Evolutionary conservation across 2,888 invertebrate genomes (phyloP).

Genomic region (Melangyna quadrimaculata): DNA sequence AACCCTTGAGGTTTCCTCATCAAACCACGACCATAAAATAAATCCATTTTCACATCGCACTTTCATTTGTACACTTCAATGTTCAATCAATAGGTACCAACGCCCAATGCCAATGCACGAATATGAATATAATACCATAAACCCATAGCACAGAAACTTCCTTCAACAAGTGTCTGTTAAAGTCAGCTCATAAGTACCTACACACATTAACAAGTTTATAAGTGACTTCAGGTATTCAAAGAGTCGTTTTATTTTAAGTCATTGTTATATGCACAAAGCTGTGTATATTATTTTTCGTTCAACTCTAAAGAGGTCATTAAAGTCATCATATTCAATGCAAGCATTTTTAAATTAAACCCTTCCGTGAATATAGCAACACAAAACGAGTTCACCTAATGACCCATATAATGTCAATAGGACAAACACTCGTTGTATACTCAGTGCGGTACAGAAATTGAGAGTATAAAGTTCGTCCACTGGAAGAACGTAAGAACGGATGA

Average conservation of each 20-base stretch:
- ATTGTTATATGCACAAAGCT: background rate
- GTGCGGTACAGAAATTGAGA: constrained; percentile 50
- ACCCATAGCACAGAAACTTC: background rate
- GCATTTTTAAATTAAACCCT: constrained; percentile 49
- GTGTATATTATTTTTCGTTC: background rate
- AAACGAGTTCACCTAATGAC: constrained; percentile 67
- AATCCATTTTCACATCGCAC: background rate
- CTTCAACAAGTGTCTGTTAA: constrained; percentile 55
- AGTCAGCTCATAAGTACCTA: constrained; percentile 11
- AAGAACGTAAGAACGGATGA: constrained; percentile 38
- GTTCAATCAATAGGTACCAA: background rate
- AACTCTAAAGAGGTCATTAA: constrained; percentile 22
- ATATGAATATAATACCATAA: background rate
- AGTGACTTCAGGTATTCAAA: constrained; percentile 29
- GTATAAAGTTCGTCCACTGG: constrained; percentile 37
- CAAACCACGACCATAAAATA: background rate
- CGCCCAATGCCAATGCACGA: background rate
- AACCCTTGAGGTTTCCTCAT: background rate
- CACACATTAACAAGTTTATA: constrained; percentile 12
- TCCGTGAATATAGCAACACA: constrained; percentile 43
- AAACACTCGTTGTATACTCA: constrained; percentile 22
- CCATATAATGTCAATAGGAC: constrained; percentile 57
- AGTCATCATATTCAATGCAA: constrained; percentile 6
- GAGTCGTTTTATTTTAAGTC: background rate
- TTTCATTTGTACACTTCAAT: background rate